Evolutionary conservation across 64 coral and sea anemone species (phyloP), one percentile per base, ranked within the genome.

Genomic region (Astreopora myriophthalma): DNA sequence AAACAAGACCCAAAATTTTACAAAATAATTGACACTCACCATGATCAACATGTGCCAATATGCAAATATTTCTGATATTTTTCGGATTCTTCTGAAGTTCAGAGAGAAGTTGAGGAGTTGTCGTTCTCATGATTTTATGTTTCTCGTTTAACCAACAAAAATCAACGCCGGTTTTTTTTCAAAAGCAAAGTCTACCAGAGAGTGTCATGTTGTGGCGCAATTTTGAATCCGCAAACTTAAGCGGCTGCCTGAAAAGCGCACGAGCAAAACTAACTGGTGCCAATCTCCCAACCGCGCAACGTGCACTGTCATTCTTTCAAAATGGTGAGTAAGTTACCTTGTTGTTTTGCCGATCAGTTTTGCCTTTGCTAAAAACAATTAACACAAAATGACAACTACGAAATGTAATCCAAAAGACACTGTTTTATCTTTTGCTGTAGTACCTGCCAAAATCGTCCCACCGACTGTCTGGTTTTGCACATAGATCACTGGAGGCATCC

Each of bases 11-110:
- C 14, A 27, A 38, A 38, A 5, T 55, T 78, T 12, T 77, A 20
- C 14, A 73, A 28, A n/a, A 64, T 0, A 42, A 8, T 48, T n/a
- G 14, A 46, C 1, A 39, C 94, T 90, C 84, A 99, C 97, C 97
- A 26, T 99, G 97, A 42, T 99, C 97, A 22, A 99, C 97, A 58
- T 99, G 97, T 19, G 97, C 97, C 73, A 99, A 88, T 71, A 99
- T 99, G 91, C 97, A 99, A 36, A 99, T 99, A 88, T 99, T 99
- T 68, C 97, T 99, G 14, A 99, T 99, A 72, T 89, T 95, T 44
- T 99, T 93, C 73, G 97, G 94, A 87, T 95, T 95, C 74, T 89
- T 93, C 49, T 99, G 97, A 32, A 99, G 94, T 52, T 93, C 40
- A 46, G 82, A 88, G 55, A 99, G 76, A 36, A 84, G 44, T 23